These are phyloP conservation scores for Mycogona germanica DNA, from an alignment of 2,888 invertebrate species.

Conservation along the genomic window DNA sequence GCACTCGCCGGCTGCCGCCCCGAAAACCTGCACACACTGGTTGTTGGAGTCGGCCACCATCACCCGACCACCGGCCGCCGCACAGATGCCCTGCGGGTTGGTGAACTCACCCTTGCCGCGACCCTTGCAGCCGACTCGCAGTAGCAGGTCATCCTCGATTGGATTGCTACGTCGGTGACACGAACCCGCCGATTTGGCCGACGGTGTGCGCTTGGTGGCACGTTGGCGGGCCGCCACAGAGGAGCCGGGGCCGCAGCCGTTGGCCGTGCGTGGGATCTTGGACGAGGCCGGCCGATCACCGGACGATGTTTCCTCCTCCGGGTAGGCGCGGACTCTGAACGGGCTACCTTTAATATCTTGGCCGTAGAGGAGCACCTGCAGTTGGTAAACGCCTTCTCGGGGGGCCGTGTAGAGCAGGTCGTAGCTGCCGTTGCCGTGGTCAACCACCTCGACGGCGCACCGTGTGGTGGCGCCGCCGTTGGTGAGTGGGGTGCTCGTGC, in stretches of 20 bases:
- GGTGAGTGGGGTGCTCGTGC: too few species aligned
- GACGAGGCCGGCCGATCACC: constrained; percentile 28
- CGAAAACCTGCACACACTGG: constrained; percentile 36
- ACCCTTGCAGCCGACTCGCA: constrained; percentile 39
- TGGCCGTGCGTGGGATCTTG: constrained; percentile 33
- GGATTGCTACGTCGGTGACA: constrained; percentile 33
- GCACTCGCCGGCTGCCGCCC: constrained; percentile 36
- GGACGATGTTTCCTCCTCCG: constrained; percentile 27
- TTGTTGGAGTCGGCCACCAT: constrained; percentile 41
- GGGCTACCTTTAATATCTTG: constrained; percentile 38
- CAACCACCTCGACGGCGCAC: constrained; percentile 30
- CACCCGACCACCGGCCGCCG: constrained; percentile 31
- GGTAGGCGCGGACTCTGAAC: constrained; percentile 33
- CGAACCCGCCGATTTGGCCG: constrained; percentile 35
- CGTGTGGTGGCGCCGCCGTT: constrained; percentile 26
- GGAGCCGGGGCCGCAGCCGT: too few species aligned
- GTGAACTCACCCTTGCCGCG: constrained; percentile 40
- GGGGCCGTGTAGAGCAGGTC: constrained; percentile 35
- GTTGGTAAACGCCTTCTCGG: constrained; percentile 33
- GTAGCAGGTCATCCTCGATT: constrained; percentile 39
- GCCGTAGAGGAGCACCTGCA: constrained; percentile 35
- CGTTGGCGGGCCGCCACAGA: constrained; percentile 35
- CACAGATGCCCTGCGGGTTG: constrained; percentile 40
- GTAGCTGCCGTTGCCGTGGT: constrained; percentile 33
- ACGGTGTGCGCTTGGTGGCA: constrained; percentile 34